Conservation (phyloP, 2,797 vertebrate genomes). For the Falco biarmicus region DNA sequence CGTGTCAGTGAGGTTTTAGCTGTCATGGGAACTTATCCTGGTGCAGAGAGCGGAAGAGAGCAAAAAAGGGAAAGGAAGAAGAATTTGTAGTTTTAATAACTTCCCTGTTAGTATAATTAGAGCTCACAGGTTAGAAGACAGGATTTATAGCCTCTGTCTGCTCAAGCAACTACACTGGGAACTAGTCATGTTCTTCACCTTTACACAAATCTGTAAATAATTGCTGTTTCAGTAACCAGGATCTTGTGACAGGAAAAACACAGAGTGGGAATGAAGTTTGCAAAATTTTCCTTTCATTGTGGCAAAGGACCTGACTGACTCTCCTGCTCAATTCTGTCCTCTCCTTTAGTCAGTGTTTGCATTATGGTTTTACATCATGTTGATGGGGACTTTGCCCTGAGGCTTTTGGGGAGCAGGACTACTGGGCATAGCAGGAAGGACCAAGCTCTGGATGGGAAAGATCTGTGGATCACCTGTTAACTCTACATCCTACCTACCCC, state of each 20-base stretch:
- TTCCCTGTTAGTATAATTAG: not conserved
- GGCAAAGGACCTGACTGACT: not conserved
- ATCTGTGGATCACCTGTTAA: not conserved
- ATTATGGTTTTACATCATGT: not conserved
- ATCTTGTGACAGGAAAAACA: not conserved
- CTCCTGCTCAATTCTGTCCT: not conserved
- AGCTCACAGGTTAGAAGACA: not conserved
- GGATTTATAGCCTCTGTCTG: not conserved
- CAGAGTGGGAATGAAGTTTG: not conserved
- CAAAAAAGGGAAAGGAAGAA: not conserved
- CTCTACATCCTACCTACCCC: not conserved
- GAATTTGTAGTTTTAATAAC: not conserved
- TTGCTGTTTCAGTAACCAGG: not conserved
- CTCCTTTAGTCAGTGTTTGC: not conserved
- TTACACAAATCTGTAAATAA: not conserved
- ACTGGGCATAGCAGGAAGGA: not conserved
- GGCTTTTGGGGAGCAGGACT: not conserved
- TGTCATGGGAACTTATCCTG: conserved; percentile 19
- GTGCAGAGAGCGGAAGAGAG: not conserved
- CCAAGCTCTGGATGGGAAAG: not conserved
- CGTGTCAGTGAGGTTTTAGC: conserved; percentile 14
- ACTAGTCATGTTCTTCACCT: rapidly evolving
- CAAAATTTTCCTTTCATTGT: not conserved
- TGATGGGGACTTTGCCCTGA: not conserved
- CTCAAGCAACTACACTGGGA: not conserved